Evolutionary conservation across 2,113 vertebrate species (phyloP).

Genomic region (Ursus arctos): DNA sequence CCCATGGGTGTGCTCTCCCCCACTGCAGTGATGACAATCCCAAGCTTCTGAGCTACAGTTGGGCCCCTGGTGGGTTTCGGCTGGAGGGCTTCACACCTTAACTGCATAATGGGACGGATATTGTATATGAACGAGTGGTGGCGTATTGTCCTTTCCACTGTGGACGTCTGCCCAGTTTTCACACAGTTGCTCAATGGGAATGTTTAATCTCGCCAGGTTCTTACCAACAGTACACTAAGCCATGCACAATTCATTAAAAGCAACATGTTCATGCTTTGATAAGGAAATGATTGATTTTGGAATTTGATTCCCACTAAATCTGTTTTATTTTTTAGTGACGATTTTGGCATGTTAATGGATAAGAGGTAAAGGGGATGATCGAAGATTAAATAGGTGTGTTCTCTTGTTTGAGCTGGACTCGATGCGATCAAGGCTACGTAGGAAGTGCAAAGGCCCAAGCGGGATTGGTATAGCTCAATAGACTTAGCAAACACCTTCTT

Average conservation of each 20-base stretch:
- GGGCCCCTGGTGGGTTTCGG: no score
- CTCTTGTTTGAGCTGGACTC: neutral
- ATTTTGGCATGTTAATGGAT: neutral
- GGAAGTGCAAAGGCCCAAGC: neutral
- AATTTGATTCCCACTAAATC: neutral
- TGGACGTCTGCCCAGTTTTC: neutral
- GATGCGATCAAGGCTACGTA: neutral
- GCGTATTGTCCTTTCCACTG: no score
- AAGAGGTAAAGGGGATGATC: neutral
- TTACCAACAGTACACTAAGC: neutral
- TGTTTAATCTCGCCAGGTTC: neutral
- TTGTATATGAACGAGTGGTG: no score
- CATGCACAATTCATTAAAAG: neutral
- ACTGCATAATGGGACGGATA: no score
- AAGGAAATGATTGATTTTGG: neutral
- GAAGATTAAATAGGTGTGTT: neutral
- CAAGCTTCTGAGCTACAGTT: no score
- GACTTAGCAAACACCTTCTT: neutral
- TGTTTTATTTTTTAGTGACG: neutral
- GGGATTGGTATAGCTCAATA: neutral
- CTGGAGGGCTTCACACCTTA: no score
- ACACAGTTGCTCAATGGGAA: neutral
- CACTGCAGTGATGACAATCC: no score
- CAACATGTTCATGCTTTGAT: neutral
- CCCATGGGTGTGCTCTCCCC: no score